These are phyloP conservation scores for Coptotermes formosanus DNA, from an alignment of 1,140 invertebrate species.

Conservation along the genomic window DNA sequence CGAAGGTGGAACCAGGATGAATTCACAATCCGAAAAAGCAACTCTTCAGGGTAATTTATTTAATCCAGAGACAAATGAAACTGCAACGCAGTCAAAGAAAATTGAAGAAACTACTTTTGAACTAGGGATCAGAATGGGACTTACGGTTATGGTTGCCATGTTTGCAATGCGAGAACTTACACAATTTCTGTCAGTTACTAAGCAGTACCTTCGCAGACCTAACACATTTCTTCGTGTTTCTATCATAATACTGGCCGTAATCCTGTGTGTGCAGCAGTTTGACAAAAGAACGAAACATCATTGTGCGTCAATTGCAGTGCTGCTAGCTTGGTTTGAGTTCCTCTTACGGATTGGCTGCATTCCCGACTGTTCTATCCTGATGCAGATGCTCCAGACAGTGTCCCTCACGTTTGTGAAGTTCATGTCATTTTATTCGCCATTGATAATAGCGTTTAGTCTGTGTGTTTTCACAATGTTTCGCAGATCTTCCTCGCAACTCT, in stretches of 20 bases:
- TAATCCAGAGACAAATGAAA: too few relatives aligned
- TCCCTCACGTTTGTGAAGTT: slow-evolving; percentile 16
- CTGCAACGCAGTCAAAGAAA: neutral
- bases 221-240: neutral
- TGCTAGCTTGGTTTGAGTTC: slow-evolving; percentile 23
- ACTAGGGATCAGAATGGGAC: neutral
- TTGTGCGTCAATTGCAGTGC: neutral
- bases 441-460: neutral
- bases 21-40: too few relatives aligned
- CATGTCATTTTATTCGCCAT: slow-evolving; percentile 2
- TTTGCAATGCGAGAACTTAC: neutral
- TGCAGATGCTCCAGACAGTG: slow-evolving; percentile 17
- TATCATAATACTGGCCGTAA: neutral
- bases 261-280: neutral
- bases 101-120: neutral
- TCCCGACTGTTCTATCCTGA: slow-evolving; percentile 8
- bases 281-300: neutral
- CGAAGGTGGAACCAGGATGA: too few relatives aligned
- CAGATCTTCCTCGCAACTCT: neutral
- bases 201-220: neutral
- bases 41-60: too few relatives aligned
- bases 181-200: neutral
- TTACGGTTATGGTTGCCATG: neutral
- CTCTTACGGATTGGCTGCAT: slow-evolving; percentile 5
- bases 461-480: slow-evolving; percentile 9